Evolutionary conservation across 2,888 invertebrate species (phyloP), one percentile per base, ranked within the genome.

Genomic region (Ophion costatus): DNA sequence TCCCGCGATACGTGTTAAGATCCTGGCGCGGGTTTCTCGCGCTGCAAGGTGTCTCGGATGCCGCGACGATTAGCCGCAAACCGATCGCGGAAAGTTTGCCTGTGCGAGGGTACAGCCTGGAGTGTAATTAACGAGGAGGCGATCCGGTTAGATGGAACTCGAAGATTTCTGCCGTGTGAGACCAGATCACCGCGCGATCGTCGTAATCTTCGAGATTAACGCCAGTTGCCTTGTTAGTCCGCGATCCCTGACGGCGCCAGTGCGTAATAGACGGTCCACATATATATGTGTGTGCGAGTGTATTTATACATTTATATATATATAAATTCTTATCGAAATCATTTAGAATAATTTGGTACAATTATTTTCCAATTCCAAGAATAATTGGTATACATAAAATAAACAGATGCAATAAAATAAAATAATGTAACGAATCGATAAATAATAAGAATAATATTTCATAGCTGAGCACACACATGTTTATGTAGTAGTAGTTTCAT

Each of bases 161-260:
- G 6, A 66, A 24, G 70, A 66, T 45, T 64, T 20, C 11, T 74
- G 45, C 14, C 20, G 59, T 70, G 78, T 67, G 67, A 61, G 63
- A 82, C 42, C 67, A 61, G 67, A 82, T 64, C 67, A 59, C 45
- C 64, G 57, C 45, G 64, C 70, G 82, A 80, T 78, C 71, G 70
- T 59, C 59, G 74, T 84, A 84, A 87, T 85, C 85, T 84, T 74
- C 71, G 67, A 80, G 85, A 87, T 87, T 87, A 87, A 84, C 85
- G 82, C 87, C 71, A 84, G 80, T 75, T 33, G 71, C 77, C 81
- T 87, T 85, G 87, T 87, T 87, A 87, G 80, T 74, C 71, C 80
- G 79, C 80, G 82, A 84, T 85, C 82, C 57, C 79, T 61, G 76
- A 51, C 51, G 67, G 82, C 84, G 79, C 84, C 69, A 82, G 84